A percentile compares a stretch with the other conserved stretches of the same genome.
phyloP scores from a whole-genome alignment of 2,797 vertebrate species.

The Pygocentrus nattereri region DNA sequence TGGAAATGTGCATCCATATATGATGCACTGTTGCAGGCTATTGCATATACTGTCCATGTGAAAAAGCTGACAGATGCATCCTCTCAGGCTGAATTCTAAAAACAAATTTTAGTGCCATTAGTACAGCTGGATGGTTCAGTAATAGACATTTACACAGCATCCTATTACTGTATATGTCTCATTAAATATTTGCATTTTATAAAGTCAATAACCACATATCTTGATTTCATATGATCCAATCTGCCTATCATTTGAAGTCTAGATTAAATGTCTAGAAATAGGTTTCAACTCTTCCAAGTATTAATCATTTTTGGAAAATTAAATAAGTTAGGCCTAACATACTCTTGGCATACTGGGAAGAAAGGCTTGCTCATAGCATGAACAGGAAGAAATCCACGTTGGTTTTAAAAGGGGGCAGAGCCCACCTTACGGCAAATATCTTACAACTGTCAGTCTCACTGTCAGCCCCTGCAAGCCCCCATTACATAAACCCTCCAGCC shows the following conservation, averaged over 20 bases:
- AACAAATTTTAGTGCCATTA: slow-evolving; percentile 35
- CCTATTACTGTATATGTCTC: neutral
- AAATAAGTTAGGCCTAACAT: neutral
- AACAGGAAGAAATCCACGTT: neutral
- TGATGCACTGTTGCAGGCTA: neutral
- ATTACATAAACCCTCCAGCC: slow-evolving; percentile 77
- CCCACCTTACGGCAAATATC: slow-evolving; percentile 49
- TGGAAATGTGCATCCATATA: slow-evolving; percentile 2
- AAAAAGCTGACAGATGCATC: slow-evolving; percentile 31
- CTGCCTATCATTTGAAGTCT: neutral
- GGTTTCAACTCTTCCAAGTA: too few relatives aligned
- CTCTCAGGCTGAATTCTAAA: slow-evolving; percentile 41
- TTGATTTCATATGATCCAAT: neutral
- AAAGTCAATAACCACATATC: neutral
- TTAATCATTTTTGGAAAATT: neutral
- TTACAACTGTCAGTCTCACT: slow-evolving; percentile 63
- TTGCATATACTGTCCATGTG: slow-evolving; percentile 16
- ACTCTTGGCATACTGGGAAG: neutral
- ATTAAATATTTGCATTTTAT: neutral
- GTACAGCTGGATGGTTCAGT: slow-evolving; percentile 35
- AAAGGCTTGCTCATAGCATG: neutral
- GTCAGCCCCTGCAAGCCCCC: slow-evolving; percentile 63
- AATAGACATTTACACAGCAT: slow-evolving; percentile 14
- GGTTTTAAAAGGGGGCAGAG: slow-evolving; percentile 6
- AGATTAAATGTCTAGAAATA: neutral